Conservation (phyloP, 2,113 vertebrate species). For the Heterotis niloticus region DNA sequence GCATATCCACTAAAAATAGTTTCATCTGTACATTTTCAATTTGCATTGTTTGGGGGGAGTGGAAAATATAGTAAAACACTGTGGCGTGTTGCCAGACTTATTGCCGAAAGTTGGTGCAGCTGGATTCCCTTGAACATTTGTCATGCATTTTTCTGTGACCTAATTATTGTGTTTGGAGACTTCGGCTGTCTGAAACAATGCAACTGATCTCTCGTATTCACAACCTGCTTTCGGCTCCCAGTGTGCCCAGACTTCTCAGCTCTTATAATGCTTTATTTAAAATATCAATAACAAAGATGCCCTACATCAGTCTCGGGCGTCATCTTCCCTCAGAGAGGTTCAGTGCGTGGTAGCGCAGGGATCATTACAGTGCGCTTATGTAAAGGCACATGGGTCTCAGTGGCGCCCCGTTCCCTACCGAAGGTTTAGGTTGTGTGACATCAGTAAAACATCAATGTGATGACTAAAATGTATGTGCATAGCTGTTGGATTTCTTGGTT, state of each 20-base stretch:
- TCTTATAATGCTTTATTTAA: constrained; percentile 65
- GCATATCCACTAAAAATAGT: too few species aligned
- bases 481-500: too few species aligned
- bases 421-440: too few species aligned
- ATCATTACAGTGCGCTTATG: constrained; percentile 58
- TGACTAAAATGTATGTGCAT: too few species aligned
- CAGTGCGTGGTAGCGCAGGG: constrained; percentile 40
- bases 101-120: constrained; percentile 26
- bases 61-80: too few species aligned
- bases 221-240: constrained; percentile 44
- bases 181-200: not conserved
- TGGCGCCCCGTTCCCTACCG: not conserved
- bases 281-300: constrained; percentile 23
- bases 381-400: constrained; percentile 39
- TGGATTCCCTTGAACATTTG: constrained; percentile 20
- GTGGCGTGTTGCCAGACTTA: not conserved
- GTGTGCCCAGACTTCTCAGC: constrained; percentile 60
- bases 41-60: too few species aligned
- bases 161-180: constrained; percentile 46
- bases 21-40: too few species aligned
- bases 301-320: constrained; percentile 50
- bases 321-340: constrained; percentile 43
- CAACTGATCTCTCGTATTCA: constrained; percentile 46
- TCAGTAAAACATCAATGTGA: too few species aligned
- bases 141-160: constrained; percentile 38